Base-by-base conservation (phyloP, 2,797 vertebrate species). In the Arnoldichthys spilopterus region DNA sequence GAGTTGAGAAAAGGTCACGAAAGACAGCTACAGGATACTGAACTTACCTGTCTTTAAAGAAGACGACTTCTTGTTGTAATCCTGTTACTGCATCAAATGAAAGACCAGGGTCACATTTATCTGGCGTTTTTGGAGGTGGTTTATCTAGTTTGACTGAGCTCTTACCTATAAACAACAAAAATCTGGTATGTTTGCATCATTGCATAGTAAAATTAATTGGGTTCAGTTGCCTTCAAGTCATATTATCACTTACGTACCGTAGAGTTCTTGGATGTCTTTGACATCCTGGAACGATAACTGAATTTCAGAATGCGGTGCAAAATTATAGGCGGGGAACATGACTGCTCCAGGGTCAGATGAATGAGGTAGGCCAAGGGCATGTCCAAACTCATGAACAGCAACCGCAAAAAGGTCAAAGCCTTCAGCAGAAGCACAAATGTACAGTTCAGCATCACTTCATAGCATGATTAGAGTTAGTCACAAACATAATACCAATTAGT, bases 311-410 rank as follows among this genome's bases (percentile, higher is more conserved):
- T 90, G 92, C 26, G 93, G 90, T 4, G 86, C 91, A 79, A 95
- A 96, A 75, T 92, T 95, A 79, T 97, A 96, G 66, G 94, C 79
- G n/a, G 96, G 96, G 85, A 92, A 97, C 96, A 97, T 97, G 74
- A 97, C 82, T 0, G 95, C 94, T 24, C 96, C 96, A 0, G 93
- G 95, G 74, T 97, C 96, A 68, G 91, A 88, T 3, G 96, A 95
- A 85, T 97, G 96, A 18, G 91, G 83, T 3, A 98, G 93, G 40
- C 96, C 96, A 24, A 98, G 86, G 0, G 95, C 94, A 16, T 97
- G 96, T 26, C 96, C 96, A 78, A 98, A 94, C 82, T 97, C 96
- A 83, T 97, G 96, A 72, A 93, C 94, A 22, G 96, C 94, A 70
- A 97, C 95, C 47, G 94, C 92, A 81, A 95, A 94, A 34, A 97